Percentiles rank a stretch among this genome's conserved stretches.
phyloP scores from a whole-genome alignment of 2,888 invertebrate species.

The Proisotoma minuta region DNA sequence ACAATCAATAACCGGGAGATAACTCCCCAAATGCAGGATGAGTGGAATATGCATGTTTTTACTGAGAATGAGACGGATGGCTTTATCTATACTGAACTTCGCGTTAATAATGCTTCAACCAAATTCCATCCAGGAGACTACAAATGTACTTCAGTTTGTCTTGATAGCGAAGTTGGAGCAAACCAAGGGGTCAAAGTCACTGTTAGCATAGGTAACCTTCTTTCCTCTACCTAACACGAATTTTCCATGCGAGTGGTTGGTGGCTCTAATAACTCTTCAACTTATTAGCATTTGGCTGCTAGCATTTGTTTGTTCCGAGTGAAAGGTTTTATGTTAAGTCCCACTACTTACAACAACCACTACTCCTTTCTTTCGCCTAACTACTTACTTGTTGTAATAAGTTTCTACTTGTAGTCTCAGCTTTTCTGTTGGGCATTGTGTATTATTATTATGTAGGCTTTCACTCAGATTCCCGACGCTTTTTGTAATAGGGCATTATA shows the following conservation, averaged over 20 bases:
- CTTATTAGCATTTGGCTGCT: too few relatives aligned
- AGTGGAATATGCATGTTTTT: constrained; percentile 26
- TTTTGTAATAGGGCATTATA: too few relatives aligned
- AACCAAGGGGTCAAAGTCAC: constrained; percentile 42
- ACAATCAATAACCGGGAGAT: constrained; percentile 37
- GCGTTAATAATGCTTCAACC: constrained; percentile 40
- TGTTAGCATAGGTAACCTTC: constrained; percentile 41
- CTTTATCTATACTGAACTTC: constrained; percentile 36
- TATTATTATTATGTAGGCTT: too few relatives aligned
- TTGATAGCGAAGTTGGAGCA: constrained; percentile 26
- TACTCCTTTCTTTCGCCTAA: too few relatives aligned
- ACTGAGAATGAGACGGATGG: constrained; percentile 28
- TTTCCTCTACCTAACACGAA: not conserved
- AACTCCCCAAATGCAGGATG: constrained; percentile 32
- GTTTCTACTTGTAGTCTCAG: too few relatives aligned
- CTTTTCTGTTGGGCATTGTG: too few relatives aligned
- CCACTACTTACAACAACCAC: too few relatives aligned
- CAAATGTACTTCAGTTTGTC: constrained; percentile 42
- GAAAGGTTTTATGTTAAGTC: not conserved
- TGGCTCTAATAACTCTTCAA: too few relatives aligned
- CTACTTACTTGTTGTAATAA: too few relatives aligned
- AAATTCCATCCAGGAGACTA: constrained; percentile 45
- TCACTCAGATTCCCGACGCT: too few relatives aligned
- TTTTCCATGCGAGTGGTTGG: too few relatives aligned
- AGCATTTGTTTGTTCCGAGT: not conserved